Evolutionary conservation across 2,797 vertebrate genomes (phyloP).

Genomic region (Nyctalus aviator): DNA sequence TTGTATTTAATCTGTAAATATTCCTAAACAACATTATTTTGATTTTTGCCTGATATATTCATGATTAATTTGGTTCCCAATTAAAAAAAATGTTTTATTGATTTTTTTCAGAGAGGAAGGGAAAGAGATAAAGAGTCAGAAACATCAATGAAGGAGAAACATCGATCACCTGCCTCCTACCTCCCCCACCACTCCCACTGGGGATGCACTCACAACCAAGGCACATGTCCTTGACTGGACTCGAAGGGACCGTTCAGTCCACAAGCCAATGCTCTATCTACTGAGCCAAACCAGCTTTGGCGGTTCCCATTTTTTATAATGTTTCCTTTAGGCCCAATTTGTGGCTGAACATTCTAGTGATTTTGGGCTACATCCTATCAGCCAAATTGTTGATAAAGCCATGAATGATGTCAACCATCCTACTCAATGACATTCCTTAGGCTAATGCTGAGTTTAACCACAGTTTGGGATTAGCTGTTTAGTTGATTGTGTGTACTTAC

Average conservation of each 20-base stretch:
- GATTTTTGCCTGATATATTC: slow-evolving; percentile 3
- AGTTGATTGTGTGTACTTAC: background rate
- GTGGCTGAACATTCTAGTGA: background rate
- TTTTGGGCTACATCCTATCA: background rate
- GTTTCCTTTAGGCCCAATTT: background rate
- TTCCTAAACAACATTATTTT: background rate
- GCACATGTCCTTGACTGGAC: no score
- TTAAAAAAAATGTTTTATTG: background rate
- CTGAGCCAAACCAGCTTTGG: no score
- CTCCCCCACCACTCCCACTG: no score
- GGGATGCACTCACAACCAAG: no score
- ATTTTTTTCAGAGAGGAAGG: no score
- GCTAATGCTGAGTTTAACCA: background rate
- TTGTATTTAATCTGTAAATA: background rate
- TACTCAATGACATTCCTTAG: background rate
- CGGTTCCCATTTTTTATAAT: background rate
- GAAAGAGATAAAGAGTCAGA: no score
- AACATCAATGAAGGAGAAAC: no score
- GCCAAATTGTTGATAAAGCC: background rate
- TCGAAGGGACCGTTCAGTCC: no score
- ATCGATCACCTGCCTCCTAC: no score
- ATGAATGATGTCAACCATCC: background rate
- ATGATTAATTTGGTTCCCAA: background rate
- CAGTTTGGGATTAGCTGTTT: background rate
- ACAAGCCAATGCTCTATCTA: no score